Evolutionary conservation across 2,113 vertebrate species (phyloP), one percentile per base, ranked within the genome.

Genomic region (Oryzias javanicus): DNA sequence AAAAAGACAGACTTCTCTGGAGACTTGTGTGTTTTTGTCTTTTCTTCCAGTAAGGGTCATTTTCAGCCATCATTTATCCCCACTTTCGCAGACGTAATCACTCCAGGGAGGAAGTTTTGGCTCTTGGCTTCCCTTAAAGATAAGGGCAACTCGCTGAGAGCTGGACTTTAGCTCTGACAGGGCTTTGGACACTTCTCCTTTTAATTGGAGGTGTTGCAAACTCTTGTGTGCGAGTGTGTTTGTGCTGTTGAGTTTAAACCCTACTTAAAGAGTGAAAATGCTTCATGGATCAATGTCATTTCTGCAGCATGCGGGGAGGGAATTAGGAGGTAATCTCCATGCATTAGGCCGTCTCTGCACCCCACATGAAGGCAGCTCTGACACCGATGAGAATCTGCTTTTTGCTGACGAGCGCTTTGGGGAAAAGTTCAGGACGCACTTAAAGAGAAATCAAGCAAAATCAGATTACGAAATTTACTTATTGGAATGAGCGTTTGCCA

Each of bases 321-420:
- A 79, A 72, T 84, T 80, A 75, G 61, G 58, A 67, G 59, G 67
- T 79, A 80, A 82, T 84, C 76, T 75, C 66, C 72, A 71, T 66
- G 68, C 62, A 6, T 6, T 6, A 68, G 51, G 63, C 66, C 50
- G 62, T 50, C 55, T 66, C 71, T n/a, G 6, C 48, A 2, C 60
- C 58, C 63, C 44, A 55, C 42, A 44, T 5, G 13, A 55, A 80
- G 64, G 56, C 47, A 16, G 24, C 64, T 60, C 44, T 27, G 59
- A 67, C 60, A 49, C 25, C 1, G 27, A 84, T 64, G 50, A 61
- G 53, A 58, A 76, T 79, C 70, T 53, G 49, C 49, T 49, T 14
- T 35, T 17, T 24, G 44, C 55, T 61, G 64, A 72, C n/a, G 42
- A 25, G 7, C 54, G 22, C 41, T 25, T 57, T 40, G 53, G 60